Conservation (phyloP, 2,113 vertebrate genomes). For the Aphelocoma coerulescens region DNA sequence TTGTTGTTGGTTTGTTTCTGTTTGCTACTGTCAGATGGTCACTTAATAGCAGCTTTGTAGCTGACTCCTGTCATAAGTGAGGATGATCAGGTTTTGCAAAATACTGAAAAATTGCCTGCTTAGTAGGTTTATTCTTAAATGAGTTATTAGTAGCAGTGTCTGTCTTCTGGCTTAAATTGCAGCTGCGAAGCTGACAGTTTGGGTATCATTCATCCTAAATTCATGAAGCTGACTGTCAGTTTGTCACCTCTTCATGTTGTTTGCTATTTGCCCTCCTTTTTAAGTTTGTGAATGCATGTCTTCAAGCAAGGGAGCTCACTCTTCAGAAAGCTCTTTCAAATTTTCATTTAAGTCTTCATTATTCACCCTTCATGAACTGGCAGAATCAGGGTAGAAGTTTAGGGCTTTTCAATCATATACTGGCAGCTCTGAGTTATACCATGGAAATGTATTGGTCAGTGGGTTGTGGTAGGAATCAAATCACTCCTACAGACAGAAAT, state of each 20-base stretch:
- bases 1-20: fast-evolving
- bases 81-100: background rate
- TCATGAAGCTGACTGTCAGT: background rate
- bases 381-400: background rate
- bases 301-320: background rate
- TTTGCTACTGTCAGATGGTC: background rate
- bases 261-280: background rate
- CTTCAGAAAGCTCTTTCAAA: background rate
- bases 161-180: background rate
- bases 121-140: background rate
- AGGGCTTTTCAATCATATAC: fast-evolving
- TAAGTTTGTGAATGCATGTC: background rate
- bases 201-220: background rate
- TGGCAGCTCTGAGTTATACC: background rate
- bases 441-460: background rate
- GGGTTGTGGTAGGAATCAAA: background rate
- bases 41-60: background rate
- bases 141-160: background rate
- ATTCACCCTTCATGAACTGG: background rate
- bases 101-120: background rate
- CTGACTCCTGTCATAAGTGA: background rate
- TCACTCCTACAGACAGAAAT: background rate
- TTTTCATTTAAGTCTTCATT: background rate
- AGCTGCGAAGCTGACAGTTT: background rate
- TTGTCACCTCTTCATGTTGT: background rate